phyloP scores from a whole-genome alignment of 2,888 invertebrate genomes.

The Agrotis ipsilon region DNA sequence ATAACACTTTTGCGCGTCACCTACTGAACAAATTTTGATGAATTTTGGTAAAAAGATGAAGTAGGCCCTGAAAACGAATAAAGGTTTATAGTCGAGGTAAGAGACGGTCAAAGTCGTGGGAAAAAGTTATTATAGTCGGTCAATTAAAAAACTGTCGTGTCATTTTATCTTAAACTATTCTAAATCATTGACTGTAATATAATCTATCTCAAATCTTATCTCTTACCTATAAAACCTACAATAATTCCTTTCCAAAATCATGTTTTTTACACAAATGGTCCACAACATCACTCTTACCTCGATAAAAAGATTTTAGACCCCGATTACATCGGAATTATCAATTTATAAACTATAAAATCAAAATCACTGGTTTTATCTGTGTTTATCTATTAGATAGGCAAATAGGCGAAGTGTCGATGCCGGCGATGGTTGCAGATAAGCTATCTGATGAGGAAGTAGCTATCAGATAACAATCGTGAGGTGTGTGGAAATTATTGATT shows the following conservation, averaged over 20 bases:
- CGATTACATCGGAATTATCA: conserved; percentile 55
- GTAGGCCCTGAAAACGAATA: too few species aligned
- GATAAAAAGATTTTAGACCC: conserved; percentile 45
- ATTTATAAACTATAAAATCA: conserved; percentile 57
- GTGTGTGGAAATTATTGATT: conserved; percentile 57
- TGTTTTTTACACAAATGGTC: conserved; percentile 17
- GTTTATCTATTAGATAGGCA: conserved; percentile 67
- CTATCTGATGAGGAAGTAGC: conserved; percentile 71
- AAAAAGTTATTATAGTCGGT: too few species aligned
- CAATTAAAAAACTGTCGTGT: background rate
- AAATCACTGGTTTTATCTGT: conserved; percentile 60
- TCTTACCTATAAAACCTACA: conserved; percentile 5
- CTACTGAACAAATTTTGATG: too few species aligned
- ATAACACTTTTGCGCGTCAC: too few species aligned
- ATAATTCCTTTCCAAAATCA: conserved; percentile 28
- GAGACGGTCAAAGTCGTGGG: too few species aligned
- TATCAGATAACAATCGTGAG: conserved; percentile 56
- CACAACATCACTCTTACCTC: conserved; percentile 44
- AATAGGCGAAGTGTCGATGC: conserved; percentile 67
- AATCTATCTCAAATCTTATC: background rate
- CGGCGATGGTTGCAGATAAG: conserved; percentile 66
- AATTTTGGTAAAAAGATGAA: too few species aligned
- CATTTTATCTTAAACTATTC: background rate
- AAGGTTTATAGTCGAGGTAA: too few species aligned
- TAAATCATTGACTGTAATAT: background rate